Evolutionary conservation across 2,113 vertebrate genomes (phyloP), one percentile per base, ranked within the genome.

Genomic region (Cygnus atratus): DNA sequence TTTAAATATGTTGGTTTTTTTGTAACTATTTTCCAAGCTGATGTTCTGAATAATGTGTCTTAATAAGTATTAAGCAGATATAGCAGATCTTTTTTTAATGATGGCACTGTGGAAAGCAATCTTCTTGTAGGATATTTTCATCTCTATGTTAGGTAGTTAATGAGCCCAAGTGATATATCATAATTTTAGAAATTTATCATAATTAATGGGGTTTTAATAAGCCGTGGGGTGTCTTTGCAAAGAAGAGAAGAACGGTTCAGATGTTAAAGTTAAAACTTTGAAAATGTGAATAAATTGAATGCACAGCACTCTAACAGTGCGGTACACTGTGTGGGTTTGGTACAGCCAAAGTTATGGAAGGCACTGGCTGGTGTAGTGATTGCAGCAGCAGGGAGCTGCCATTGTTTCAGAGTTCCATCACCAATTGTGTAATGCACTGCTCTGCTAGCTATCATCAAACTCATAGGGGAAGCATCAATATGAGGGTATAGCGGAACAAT

Each of bases 31-130:
- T 95, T 94, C 84, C 75, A 66, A 73, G 66, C 67, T 95, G 82
- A 62, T 97, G 86, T 86, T 88, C 59, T 93, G 87, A 92, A 91
- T 97, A 95, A 95, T 91, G n/a, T 88, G 81, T 90, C 68, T 93
- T 97, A 96, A 93, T 79, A 88, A n/a, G 37, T 61, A 37, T 33
- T 88, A 88, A 94, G 68, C 54, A 78, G 52, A 65, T 94, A 17
- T 57, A 39, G 35, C 46, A 41, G 25, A 28, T 46, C 86, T 91
- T 55, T 39, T 87, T 31, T 79, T 43, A 91, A 88, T 57, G 43
- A 50, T 80, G 13, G 55, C 44, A 63, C 19, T 77, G 59, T 74
- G 71, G 63, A 82, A 90, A 89, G 18, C 44, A 80, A 17, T 92
- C n/a, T 82, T 83, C 43, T 88, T 66, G n/a, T 77, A 62, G 59